Base-by-base conservation (phyloP, 2,797 vertebrate species). In the Diplodus puntazzo region DNA sequence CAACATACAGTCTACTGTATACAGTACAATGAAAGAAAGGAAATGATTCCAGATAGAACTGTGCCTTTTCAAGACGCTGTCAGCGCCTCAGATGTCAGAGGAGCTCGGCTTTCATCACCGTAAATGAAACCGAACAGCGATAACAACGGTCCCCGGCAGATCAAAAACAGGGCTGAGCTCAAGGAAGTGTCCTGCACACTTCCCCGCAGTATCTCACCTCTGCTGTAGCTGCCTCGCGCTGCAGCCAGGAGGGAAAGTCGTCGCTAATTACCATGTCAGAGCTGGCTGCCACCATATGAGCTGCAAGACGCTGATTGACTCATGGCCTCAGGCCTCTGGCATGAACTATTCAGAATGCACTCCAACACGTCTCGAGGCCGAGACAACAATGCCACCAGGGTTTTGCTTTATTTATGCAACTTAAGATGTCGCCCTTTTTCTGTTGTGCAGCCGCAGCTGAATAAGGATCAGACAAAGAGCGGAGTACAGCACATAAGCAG, bases 241-340 rank as follows among this genome's bases (percentile, higher is more conserved):
- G 58, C 72, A 66, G 87, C 87, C 87, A 86, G 84, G 83, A 87
- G 88, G 84, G 76, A 81, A 85, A 91, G 79, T 71, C 79, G 73
- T 86, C 79, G 68, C 87, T 94, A 93, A 95, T 94, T 92, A 92
- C 92, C 89, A 89, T 81, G 89, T 90, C 87, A 81, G 85, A 69
- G 83, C 70, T 48, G 77, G 73, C 77, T 89, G 81, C 87, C 83
- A 80, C 88, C 86, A 87, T 85, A 87, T 86, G 85, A 86, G 87
- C 86, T 81, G 65, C 45, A 9, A 83, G 82, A 88, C 80, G 66
- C 81, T 87, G 90, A 92, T 87, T 90, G 91, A 90, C 92, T 92
- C 79, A 1, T 82, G 85, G 90, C 90, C 83, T 75, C 63, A 13
- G 83, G 90, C 76, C 65, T 46, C 67, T 71, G 75, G 79, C 89